phyloP scores from a whole-genome alignment of 1,140 invertebrate species.

The Ips typographus region DNA sequence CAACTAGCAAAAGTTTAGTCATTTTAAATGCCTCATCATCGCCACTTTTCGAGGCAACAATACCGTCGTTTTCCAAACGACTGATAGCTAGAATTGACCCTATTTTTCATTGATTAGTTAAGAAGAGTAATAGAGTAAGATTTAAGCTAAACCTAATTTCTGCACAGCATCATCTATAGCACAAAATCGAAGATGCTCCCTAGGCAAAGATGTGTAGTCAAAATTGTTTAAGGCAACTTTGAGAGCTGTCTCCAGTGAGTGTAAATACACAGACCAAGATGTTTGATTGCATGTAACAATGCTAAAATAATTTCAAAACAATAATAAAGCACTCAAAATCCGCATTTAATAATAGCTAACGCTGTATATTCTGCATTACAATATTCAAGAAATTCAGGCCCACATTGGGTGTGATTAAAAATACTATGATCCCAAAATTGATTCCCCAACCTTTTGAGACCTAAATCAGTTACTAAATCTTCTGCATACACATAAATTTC shows the following conservation, averaged over 20 bases:
- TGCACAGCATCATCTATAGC: constrained; percentile 56
- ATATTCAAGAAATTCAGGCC: constrained; percentile 49
- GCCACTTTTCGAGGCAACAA: constrained; percentile 20
- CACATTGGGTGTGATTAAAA: constrained; percentile 55
- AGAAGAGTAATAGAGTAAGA: too few species aligned
- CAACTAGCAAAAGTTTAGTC: constrained; percentile 54
- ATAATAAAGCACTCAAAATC: not conserved
- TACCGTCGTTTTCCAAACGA: constrained; percentile 35
- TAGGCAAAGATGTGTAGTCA: constrained; percentile 37
- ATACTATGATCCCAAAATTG: constrained; percentile 58
- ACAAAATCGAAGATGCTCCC: constrained; percentile 41
- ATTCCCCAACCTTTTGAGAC: constrained; percentile 54
- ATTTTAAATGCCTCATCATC: constrained; percentile 39
- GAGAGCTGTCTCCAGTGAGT: constrained; percentile 60
- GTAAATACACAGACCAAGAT: constrained; percentile 57
- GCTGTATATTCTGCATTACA: constrained; percentile 34
- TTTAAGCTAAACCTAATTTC: constrained; percentile 43
- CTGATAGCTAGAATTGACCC: constrained; percentile 55
- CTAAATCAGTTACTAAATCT: constrained; percentile 52
- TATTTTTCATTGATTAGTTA: not conserved
- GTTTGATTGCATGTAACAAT: constrained; percentile 61
- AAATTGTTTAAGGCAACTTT: constrained; percentile 42
- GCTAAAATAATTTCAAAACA: constrained; percentile 38
- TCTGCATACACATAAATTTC: constrained; percentile 57
- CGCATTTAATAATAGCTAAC: constrained; percentile 22